These are phyloP conservation scores for Galbula dea DNA, from an alignment of 2,113 vertebrate genomes.

Conservation along the genomic window DNA sequence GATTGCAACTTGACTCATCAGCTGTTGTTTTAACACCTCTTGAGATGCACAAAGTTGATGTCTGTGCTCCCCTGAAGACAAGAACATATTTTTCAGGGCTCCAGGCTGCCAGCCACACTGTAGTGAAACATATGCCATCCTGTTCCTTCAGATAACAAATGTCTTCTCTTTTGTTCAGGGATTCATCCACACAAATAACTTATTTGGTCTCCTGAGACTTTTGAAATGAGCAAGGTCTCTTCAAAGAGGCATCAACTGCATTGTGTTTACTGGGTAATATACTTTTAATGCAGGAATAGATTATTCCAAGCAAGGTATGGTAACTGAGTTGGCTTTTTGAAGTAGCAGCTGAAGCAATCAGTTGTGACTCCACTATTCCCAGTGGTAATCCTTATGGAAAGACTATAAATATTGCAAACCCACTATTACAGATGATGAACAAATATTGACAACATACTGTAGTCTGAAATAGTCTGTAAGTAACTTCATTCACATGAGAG, in stretches of 20 bases:
- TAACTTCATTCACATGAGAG: neutral
- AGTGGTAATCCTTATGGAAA: neutral
- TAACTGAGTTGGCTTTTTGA: neutral
- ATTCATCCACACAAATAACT: neutral
- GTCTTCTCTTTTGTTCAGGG: neutral
- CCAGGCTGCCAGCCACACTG: neutral
- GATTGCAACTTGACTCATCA: conserved; percentile 28
- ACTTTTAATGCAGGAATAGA: neutral
- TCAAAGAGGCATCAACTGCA: neutral
- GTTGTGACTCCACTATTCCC: neutral
- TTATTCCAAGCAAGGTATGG: neutral
- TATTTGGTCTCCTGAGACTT: conserved; percentile 2
- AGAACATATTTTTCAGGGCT: conserved; percentile 33
- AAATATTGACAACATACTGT: neutral
- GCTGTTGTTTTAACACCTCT: conserved; percentile 18
- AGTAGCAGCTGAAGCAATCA: neutral
- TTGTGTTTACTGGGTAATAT: neutral
- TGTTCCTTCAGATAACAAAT: conserved; percentile 8
- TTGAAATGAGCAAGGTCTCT: conserved; percentile 2
- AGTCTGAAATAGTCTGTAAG: neutral
- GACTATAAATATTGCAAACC: neutral
- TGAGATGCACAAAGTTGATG: neutral
- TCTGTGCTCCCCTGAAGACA: neutral
- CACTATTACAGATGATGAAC: neutral
- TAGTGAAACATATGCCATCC: conserved; percentile 25